Conservation (phyloP, 2,797 vertebrate species). For the Perodicticus potto region DNA sequence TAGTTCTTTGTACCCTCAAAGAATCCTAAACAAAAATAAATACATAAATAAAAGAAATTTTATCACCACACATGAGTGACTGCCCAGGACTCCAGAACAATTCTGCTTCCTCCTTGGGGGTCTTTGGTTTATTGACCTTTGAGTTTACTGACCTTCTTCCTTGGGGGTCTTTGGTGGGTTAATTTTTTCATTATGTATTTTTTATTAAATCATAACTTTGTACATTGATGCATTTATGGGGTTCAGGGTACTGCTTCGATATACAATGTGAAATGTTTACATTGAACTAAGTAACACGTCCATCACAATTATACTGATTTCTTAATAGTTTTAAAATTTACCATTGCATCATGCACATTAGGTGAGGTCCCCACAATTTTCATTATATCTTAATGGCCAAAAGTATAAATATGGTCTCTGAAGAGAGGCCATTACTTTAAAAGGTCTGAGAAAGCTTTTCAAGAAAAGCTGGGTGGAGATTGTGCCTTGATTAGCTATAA, state of each 20-base stretch:
- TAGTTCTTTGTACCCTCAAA: too few relatives aligned
- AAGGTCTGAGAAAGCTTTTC: not conserved
- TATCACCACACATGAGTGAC: too few relatives aligned
- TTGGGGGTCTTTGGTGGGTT: not conserved
- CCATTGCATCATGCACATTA: too few relatives aligned
- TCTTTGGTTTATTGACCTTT: not conserved
- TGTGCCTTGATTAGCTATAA: not conserved
- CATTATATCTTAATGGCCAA: not conserved
- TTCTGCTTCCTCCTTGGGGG: not conserved
- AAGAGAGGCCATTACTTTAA: slow-evolving; percentile 24
- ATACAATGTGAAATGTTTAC: too few relatives aligned
- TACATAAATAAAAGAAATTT: too few relatives aligned
- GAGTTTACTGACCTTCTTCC: not conserved
- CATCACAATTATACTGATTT: too few relatives aligned
- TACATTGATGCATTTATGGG: too few relatives aligned
- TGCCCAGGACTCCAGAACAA: not conserved
- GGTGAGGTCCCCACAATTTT: not conserved
- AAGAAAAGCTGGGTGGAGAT: slow-evolving; percentile 3
- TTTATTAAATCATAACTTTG: too few relatives aligned
- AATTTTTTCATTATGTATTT: not conserved
- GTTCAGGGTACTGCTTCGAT: too few relatives aligned
- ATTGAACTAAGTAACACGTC: too few relatives aligned
- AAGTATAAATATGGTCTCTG: not conserved
- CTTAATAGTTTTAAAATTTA: too few relatives aligned
- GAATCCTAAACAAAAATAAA: too few relatives aligned